Evolutionary conservation across 1,140 invertebrate species (phyloP).

Genomic region (Drosophila paulistorum): DNA sequence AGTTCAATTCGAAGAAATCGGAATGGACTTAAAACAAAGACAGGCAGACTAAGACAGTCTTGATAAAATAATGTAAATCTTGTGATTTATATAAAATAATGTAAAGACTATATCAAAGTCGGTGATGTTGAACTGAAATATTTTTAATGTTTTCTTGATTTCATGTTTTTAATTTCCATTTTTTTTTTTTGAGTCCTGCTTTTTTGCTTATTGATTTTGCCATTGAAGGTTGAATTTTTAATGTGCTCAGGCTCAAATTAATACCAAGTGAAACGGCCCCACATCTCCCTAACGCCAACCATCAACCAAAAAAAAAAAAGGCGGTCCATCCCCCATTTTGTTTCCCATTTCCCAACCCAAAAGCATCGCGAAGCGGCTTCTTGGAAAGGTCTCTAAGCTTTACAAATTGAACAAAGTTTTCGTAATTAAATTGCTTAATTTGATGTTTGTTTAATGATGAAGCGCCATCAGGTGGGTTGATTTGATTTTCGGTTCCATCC

Average conservation of each 20-base stretch:
- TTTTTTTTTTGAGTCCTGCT: constrained; percentile 29
- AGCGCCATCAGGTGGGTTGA: constrained; percentile 7
- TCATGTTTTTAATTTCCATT: background rate
- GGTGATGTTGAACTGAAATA: too few species aligned
- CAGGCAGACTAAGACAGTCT: too few species aligned
- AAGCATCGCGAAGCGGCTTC: background rate
- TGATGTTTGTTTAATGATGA: constrained; percentile 12
- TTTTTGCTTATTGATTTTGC: constrained; percentile 69
- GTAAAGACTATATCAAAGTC: too few species aligned
- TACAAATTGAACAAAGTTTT: constrained; percentile 11
- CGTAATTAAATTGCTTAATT: constrained; percentile 13
- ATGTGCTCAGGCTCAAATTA: constrained; percentile 46
- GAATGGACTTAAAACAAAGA: too few species aligned
- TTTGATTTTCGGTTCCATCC: background rate
- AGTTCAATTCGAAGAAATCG: too few species aligned
- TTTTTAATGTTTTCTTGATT: too few species aligned
- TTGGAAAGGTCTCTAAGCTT: constrained; percentile 6
- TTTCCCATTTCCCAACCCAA: too few species aligned
- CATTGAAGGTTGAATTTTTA: constrained; percentile 71
- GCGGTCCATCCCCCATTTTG: too few species aligned
- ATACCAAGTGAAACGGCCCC: background rate
- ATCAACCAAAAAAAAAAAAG: too few species aligned
- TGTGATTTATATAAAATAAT: too few species aligned
- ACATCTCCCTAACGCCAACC: background rate
- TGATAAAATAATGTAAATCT: too few species aligned